Evolutionary conservation across 2,113 vertebrate species (phyloP).

Genomic region (Heterotilapia buettikoferi): DNA sequence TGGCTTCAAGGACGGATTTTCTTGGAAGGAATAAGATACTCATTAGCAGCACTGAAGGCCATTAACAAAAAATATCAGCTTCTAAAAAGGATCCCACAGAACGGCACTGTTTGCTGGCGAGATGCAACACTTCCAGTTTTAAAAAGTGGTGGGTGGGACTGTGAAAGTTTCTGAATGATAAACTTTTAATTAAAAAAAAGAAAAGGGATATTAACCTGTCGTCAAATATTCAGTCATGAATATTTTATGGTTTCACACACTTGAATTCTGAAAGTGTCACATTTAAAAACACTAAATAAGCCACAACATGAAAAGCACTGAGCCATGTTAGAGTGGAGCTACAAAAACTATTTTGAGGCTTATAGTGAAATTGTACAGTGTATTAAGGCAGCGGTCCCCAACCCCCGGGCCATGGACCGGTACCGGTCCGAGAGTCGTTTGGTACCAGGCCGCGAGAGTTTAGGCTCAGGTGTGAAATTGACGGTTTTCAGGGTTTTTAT

Average conservation of each 20-base stretch:
- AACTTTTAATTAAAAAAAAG: background rate
- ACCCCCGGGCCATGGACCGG: background rate
- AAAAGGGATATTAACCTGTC: background rate
- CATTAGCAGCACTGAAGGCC: background rate
- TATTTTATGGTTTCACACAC: background rate
- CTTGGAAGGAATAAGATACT: background rate
- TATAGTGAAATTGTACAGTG: background rate
- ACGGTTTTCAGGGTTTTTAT: background rate
- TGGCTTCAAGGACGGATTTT: background rate
- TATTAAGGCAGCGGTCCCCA: background rate
- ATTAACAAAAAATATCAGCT: background rate
- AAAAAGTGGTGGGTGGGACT: background rate
- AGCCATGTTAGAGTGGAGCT: background rate
- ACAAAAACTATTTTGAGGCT: background rate
- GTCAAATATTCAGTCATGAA: background rate
- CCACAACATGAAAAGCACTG: background rate
- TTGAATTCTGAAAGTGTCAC: background rate
- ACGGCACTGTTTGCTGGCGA: background rate
- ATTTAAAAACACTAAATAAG: background rate
- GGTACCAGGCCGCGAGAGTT: fast-evolving
- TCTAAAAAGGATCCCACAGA: background rate
- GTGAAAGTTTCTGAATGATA: background rate
- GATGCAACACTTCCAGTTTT: background rate
- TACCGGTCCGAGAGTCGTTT: background rate
- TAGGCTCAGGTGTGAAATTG: background rate